A percentile compares a stretch with the other conserved stretches of the same genome.
phyloP scores from a whole-genome alignment of 2,113 vertebrate genomes.

The Corvus moneduloides region DNA sequence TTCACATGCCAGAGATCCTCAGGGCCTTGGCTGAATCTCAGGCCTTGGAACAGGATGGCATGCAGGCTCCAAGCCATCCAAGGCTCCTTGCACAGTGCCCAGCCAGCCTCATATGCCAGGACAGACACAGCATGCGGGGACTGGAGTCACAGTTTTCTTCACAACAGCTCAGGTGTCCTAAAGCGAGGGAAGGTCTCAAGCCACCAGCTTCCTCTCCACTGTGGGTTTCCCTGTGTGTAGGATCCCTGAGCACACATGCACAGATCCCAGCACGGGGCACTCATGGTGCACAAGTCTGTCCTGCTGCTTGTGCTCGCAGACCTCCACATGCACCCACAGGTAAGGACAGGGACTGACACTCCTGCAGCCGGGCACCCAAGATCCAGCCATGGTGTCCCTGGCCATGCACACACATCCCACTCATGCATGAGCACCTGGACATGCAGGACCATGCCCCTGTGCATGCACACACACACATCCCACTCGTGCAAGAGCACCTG shows the following conservation, averaged over 20 bases:
- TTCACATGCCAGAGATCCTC: constrained; percentile 37
- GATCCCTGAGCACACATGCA: background rate
- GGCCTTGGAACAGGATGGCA: background rate
- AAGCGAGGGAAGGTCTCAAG: background rate
- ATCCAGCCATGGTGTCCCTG: background rate
- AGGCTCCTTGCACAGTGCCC: background rate
- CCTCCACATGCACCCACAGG: accelerated
- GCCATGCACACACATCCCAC: background rate
- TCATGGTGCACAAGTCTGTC: accelerated
- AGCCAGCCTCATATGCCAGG: background rate
- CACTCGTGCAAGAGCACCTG: accelerated
- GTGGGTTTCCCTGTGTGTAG: background rate
- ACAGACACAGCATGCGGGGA: background rate
- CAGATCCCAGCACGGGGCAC: background rate
- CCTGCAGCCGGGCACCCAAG: background rate
- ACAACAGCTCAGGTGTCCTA: background rate
- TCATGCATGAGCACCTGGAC: background rate
- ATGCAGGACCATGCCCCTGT: background rate
- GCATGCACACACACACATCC: background rate
- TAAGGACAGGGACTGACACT: background rate
- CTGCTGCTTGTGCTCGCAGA: background rate
- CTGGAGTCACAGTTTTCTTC: background rate
- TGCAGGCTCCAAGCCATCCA: constrained; percentile 33
- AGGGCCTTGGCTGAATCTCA: background rate
- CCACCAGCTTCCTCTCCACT: background rate